A percentile compares a stretch with the other conserved stretches of the same genome.
Evolutionary conservation across 2,888 invertebrate species (phyloP).

Genomic region (Amphiduros pacificus): DNA sequence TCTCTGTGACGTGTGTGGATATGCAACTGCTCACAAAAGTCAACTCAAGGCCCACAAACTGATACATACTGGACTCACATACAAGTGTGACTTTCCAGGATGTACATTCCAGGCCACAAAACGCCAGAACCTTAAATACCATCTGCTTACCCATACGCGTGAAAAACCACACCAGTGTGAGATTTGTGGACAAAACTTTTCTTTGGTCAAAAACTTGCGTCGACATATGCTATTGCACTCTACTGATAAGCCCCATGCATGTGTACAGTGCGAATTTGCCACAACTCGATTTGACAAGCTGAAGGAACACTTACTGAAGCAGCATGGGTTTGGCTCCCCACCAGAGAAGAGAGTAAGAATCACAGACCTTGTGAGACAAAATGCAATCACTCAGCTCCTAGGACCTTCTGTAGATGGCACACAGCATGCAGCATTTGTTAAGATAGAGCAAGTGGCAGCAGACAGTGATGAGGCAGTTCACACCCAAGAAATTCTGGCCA

Average conservation of each 20-base stretch:
- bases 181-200: conserved; percentile 66
- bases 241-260: conserved; percentile 51
- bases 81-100: conserved; percentile 58
- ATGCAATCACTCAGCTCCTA: not conserved
- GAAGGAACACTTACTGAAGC: conserved; percentile 62
- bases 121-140: conserved; percentile 65
- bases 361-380: conserved; percentile 22
- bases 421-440: not conserved
- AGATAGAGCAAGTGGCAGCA: not conserved
- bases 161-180: conserved; percentile 66
- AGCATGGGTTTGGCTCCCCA: conserved; percentile 49
- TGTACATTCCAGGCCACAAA: conserved; percentile 57
- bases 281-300: conserved; percentile 64
- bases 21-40: conserved; percentile 65
- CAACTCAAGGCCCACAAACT: conserved; percentile 65
- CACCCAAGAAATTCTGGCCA: too few relatives aligned
- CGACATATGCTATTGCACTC: conserved; percentile 58
- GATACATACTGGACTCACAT: conserved; percentile 63
- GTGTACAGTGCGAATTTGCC: conserved; percentile 61
- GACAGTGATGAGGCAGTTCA: not conserved
- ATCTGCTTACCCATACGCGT: conserved; percentile 65
- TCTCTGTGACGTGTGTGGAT: conserved; percentile 66
- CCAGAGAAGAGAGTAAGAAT: conserved; percentile 39
- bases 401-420: too few relatives aligned
- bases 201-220: conserved; percentile 64